A percentile compares a stretch with the other conserved stretches of the same genome.
These are phyloP conservation scores for Macrosteles quadrilineatus DNA, from an alignment of 1,140 invertebrate genomes.

Conservation along the genomic window DNA sequence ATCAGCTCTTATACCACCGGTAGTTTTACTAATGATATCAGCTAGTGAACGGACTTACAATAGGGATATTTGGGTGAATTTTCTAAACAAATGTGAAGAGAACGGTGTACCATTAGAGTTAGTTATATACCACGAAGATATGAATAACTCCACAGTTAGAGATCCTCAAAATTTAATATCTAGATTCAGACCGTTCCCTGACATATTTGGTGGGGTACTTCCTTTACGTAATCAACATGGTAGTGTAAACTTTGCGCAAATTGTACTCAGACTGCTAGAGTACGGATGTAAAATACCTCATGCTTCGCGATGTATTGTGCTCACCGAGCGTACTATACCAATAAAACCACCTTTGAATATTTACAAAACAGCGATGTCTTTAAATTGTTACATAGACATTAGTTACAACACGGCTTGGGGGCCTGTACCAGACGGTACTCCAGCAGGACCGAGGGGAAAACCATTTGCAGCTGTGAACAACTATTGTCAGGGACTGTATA, in stretches of 20 bases:
- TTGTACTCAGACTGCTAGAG: background rate
- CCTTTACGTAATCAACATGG: background rate
- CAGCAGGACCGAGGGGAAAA: background rate
- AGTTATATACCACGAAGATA: background rate
- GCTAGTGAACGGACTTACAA: background rate
- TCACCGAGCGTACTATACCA: background rate
- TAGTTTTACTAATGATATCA: conserved; percentile 14
- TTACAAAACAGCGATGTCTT: background rate
- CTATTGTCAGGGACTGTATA: background rate
- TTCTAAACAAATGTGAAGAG: background rate
- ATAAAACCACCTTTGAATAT: background rate
- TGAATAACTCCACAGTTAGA: background rate
- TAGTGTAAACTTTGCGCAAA: background rate
- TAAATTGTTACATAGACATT: background rate
- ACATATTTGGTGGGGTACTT: background rate
- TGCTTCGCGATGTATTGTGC: background rate
- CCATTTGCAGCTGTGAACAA: conserved; percentile 2
- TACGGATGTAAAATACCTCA: background rate
- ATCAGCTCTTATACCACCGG: background rate
- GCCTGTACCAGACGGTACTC: background rate
- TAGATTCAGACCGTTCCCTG: background rate
- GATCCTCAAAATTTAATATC: background rate
- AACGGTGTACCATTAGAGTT: background rate
- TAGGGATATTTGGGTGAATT: background rate
- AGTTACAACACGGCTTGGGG: background rate